Evolutionary conservation across 2,113 vertebrate genomes (phyloP).

Genomic region (Leuciscus idus): DNA sequence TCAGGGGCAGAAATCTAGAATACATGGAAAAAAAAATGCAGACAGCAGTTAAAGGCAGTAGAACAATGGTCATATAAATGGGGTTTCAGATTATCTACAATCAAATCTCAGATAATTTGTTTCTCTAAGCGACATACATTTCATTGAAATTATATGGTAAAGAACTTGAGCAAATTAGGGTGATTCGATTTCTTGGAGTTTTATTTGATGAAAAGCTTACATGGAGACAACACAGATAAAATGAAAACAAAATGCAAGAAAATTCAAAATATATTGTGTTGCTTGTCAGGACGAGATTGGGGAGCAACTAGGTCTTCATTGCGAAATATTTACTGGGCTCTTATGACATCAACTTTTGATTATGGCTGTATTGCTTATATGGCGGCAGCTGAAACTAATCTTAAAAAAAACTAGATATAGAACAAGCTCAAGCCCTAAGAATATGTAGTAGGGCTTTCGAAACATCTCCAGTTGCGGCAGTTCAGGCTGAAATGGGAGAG

Average conservation of each 20-base stretch:
- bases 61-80: background rate
- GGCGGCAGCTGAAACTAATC: too few species aligned
- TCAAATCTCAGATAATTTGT: background rate
- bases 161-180: background rate
- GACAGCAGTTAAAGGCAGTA: background rate
- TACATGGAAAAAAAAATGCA: background rate
- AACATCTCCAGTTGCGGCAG: too few species aligned
- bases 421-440: too few species aligned
- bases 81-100: background rate
- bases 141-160: background rate
- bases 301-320: background rate
- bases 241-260: background rate
- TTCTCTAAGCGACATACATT: background rate
- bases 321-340: background rate
- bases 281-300: background rate
- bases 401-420: too few species aligned
- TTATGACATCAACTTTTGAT: background rate
- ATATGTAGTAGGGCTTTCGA: too few species aligned
- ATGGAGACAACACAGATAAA: too few species aligned
- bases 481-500: too few species aligned
- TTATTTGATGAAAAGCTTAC: too few species aligned
- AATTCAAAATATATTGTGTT: background rate
- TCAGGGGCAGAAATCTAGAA: background rate
- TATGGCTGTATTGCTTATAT: background rate
- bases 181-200: too few species aligned